Conservation (phyloP, 2,888 invertebrate species). For the Rambutsinella grinnellia region DNA sequence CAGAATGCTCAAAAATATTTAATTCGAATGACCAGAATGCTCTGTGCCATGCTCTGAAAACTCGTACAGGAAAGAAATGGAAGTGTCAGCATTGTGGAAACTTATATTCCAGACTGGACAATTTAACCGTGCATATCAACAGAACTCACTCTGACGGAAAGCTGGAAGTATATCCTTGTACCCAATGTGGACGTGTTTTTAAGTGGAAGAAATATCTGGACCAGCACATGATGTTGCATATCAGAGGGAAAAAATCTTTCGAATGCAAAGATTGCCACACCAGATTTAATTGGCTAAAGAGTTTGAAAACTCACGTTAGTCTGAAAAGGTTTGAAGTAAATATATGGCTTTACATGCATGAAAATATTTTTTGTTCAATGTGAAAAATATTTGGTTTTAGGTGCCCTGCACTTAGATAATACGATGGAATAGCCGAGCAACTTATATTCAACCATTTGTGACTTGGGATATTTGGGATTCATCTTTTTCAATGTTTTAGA, state of each 20-base stretch:
- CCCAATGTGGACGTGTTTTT: neutral
- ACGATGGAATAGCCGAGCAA: too few species aligned
- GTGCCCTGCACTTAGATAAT: too few species aligned
- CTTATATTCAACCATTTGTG: too few species aligned
- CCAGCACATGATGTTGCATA: neutral
- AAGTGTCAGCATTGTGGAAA: neutral
- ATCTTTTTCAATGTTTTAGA: too few species aligned
- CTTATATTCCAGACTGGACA: neutral
- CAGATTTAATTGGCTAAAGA: neutral
- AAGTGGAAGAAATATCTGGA: neutral
- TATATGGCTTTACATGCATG: too few species aligned
- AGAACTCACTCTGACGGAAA: neutral
- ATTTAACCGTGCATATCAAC: neutral
- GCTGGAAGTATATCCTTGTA: neutral
- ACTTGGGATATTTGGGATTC: too few species aligned
- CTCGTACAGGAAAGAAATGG: neutral
- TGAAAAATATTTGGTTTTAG: neutral
- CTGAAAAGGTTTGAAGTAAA: too few species aligned
- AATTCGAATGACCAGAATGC: neutral
- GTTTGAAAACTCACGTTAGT: neutral
- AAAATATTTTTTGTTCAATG: too few species aligned
- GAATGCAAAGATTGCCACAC: neutral
- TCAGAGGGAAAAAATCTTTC: neutral
- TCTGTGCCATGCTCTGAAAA: neutral
- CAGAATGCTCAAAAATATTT: neutral